Percentiles rank a stretch among this genome's conserved stretches.
Evolutionary conservation across 2,888 invertebrate species (phyloP).

Genomic region (Ophion costatus): DNA sequence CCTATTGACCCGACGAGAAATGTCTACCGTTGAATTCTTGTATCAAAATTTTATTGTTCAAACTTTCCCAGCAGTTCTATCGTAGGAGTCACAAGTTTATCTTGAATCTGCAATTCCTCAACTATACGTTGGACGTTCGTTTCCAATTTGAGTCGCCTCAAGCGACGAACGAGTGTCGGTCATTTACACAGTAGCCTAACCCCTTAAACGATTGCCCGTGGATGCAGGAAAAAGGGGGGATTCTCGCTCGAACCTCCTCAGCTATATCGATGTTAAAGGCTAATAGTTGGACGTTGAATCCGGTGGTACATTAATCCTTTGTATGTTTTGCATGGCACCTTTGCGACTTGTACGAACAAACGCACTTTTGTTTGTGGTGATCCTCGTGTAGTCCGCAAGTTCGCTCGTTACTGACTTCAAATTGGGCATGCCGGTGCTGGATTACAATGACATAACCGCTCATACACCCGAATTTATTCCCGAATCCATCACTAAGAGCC

Average conservation of each 20-base stretch:
- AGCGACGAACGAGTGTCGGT: too few relatives aligned
- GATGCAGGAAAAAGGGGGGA: too few relatives aligned
- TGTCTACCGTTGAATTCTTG: too few relatives aligned
- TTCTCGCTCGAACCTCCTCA: not conserved
- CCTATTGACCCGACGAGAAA: too few relatives aligned
- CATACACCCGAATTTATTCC: slow-evolving; percentile 57
- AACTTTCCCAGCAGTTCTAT: too few relatives aligned
- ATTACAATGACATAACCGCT: slow-evolving; percentile 61
- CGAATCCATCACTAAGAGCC: slow-evolving; percentile 42
- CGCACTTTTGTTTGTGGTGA: slow-evolving; percentile 53
- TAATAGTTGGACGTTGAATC: slow-evolving; percentile 8
- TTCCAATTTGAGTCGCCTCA: too few relatives aligned
- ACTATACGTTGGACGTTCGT: too few relatives aligned
- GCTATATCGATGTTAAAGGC: slow-evolving; percentile 14
- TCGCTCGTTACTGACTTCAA: slow-evolving; percentile 67
- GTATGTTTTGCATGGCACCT: slow-evolving; percentile 64
- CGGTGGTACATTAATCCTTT: slow-evolving; percentile 59
- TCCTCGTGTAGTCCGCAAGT: slow-evolving; percentile 68
- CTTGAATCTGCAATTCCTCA: too few relatives aligned
- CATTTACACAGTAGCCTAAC: too few relatives aligned
- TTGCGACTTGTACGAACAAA: slow-evolving; percentile 42
- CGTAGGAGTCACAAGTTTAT: too few relatives aligned
- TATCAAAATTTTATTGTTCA: too few relatives aligned
- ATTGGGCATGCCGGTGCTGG: slow-evolving; percentile 69
- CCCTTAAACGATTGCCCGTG: too few relatives aligned